These are phyloP conservation scores for Quadroppia sp. DNA, from an alignment of 2,888 invertebrate genomes.

Conservation along the genomic window DNA sequence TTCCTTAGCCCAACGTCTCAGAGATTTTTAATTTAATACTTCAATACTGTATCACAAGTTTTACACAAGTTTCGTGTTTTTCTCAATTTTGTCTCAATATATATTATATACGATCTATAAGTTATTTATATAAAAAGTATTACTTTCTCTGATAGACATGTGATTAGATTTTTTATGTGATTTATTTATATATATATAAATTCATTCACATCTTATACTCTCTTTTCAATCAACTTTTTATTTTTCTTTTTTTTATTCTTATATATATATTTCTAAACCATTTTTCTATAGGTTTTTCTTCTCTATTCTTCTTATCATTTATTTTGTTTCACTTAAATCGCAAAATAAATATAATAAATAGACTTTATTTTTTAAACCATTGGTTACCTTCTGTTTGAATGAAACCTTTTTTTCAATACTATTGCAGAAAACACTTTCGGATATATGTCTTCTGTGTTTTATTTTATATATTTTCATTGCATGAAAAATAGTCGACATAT, in stretches of 20 bases:
- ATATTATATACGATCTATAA: background rate
- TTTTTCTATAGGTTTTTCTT: background rate
- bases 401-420: background rate
- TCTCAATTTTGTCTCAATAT: background rate
- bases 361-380: conserved; percentile 25
- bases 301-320: conserved; percentile 2
- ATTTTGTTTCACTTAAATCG: conserved; percentile 30
- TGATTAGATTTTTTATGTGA: conserved; percentile 26
- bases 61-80: conserved; percentile 14
- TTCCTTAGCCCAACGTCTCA: background rate
- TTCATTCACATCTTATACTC: background rate
- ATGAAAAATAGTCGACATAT: background rate
- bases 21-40: conserved; percentile 1
- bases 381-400: background rate
- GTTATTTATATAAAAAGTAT: conserved; percentile 14
- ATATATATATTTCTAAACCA: background rate
- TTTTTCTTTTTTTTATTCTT: background rate
- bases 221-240: conserved; percentile 16
- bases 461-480: background rate
- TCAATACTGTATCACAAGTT: conserved; percentile 7
- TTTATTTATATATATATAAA: conserved; percentile 8
- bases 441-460: background rate
- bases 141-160: conserved; percentile 17
- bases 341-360: conserved; percentile 32
- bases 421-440: background rate